Base-by-base conservation (phyloP, 2,113 vertebrate genomes). In the Dasyprocta punctata region DNA sequence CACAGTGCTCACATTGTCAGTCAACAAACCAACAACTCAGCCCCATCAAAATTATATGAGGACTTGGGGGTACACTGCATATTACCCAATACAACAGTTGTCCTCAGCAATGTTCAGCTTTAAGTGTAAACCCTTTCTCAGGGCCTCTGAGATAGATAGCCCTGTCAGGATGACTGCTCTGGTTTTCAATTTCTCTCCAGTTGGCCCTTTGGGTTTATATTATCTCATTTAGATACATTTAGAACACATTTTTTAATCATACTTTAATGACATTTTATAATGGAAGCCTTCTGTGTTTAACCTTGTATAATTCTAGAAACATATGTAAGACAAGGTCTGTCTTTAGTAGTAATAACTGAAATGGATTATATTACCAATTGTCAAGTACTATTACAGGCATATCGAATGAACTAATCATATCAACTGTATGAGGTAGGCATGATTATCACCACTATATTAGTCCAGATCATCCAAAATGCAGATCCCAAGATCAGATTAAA, bases 231-330 rank as follows among this genome's bases (percentile, higher is more conserved):
- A 78, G 67, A 69, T 80, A 33, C 30, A 78, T 67, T 89, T 95
- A 49, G 14, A 77, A 89, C 49, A 77, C 22, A 33, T 12, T 95
- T 90, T 61, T 5, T 16, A 83, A 44, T 56, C 33, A n/a, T 56
- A 41, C 13, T 75, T 75, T 90, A 71, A 75, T 82, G 90, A 26
- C 61, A 69, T 77, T 96, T 92, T 69, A 81, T 49, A 92, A 84
- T 69, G 13, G 30, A 61, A 82, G 2, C 0, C 81, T 84, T 81
- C 1, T 26, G 24, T 28, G 36, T 90, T 36, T 75, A 90, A 30
- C 38, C 24, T 94, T 58, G 69, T 94, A 33, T 60, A 61, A 54
- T 61, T n/a, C 16, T 82, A 82, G 49, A 82, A 86, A 80, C 28
- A 47, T 16, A 73, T 83, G 0, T 49, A 83, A 77, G 26, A 38